Percentiles rank a stretch among this genome's conserved stretches.
Evolutionary conservation across 2,888 invertebrate species (phyloP).

Genomic region (Eulithis testata): DNA sequence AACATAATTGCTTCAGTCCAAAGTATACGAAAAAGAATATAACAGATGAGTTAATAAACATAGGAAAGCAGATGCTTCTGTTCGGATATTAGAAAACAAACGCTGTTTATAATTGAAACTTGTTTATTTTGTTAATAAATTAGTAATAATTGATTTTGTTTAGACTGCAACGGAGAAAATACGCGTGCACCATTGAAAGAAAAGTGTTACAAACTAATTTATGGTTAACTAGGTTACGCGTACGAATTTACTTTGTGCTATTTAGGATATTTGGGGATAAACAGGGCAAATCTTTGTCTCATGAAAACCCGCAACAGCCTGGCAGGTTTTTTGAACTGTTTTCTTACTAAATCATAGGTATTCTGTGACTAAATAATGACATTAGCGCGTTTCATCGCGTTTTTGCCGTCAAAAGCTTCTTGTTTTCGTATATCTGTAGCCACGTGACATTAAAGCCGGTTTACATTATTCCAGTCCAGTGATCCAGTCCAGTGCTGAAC

Average conservation of each 20-base stretch:
- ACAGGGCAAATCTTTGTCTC: too few relatives aligned
- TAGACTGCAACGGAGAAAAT: conserved; percentile 40
- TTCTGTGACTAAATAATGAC: too few relatives aligned
- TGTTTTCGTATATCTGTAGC: too few relatives aligned
- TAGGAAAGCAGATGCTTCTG: conserved; percentile 22
- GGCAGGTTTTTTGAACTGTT: too few relatives aligned
- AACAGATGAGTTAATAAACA: conserved; percentile 23
- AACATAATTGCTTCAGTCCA: conserved; percentile 9
- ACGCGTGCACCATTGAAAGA: conserved; percentile 41
- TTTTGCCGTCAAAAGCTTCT: too few relatives aligned
- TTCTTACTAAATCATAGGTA: too few relatives aligned
- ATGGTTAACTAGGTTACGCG: neutral
- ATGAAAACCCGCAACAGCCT: too few relatives aligned
- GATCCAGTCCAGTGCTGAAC: too few relatives aligned
- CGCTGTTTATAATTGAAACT: conserved; percentile 5
- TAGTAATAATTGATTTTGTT: conserved; percentile 35
- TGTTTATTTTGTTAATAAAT: conserved; percentile 14
- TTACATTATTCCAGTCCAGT: too few relatives aligned
- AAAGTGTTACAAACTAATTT: conserved; percentile 11
- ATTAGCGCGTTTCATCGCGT: too few relatives aligned
- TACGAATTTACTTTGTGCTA: neutral
- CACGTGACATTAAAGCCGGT: too few relatives aligned
- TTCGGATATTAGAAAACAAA: conserved; percentile 19
- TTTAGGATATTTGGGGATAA: neutral
- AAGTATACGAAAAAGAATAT: conserved; percentile 13